These are phyloP conservation scores for Emydoidea blandingii DNA, from an alignment of 2,797 vertebrate genomes.

Conservation along the genomic window DNA sequence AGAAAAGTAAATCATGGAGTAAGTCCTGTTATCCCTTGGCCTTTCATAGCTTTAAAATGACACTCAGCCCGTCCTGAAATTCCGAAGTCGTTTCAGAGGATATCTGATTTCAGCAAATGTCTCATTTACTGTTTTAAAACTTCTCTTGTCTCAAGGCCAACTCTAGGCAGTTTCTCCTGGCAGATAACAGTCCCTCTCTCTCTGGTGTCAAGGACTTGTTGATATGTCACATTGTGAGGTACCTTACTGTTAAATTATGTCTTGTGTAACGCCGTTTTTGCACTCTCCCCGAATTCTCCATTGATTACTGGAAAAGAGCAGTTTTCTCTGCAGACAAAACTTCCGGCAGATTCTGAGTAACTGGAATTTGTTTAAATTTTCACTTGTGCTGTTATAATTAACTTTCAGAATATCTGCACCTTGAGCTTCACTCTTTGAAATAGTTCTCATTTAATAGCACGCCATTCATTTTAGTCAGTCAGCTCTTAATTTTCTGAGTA, in stretches of 20 bases:
- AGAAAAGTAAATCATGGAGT: not conserved
- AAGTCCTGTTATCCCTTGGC: not conserved
- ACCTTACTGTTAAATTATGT: not conserved
- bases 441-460: not conserved
- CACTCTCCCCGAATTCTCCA: not conserved
- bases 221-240: not conserved
- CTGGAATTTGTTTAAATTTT: not conserved
- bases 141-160: fast-evolving
- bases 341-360: not conserved
- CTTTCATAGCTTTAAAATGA: fast-evolving
- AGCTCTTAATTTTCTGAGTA: slow-evolving; percentile 7
- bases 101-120: not conserved
- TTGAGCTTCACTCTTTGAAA: not conserved
- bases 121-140: not conserved
- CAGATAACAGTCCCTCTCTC: not conserved
- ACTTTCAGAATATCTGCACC: not conserved
- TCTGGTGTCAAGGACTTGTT: not conserved
- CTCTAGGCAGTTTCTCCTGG: not conserved
- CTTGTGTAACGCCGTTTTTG: not conserved
- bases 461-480: slow-evolving; percentile 12
- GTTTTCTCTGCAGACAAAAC: not conserved
- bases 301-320: not conserved
- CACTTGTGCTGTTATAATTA: not conserved
- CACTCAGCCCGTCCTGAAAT: not conserved
- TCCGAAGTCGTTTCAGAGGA: not conserved